phyloP scores from a whole-genome alignment of 2,888 invertebrate genomes.

The Melanotus villosus region DNA sequence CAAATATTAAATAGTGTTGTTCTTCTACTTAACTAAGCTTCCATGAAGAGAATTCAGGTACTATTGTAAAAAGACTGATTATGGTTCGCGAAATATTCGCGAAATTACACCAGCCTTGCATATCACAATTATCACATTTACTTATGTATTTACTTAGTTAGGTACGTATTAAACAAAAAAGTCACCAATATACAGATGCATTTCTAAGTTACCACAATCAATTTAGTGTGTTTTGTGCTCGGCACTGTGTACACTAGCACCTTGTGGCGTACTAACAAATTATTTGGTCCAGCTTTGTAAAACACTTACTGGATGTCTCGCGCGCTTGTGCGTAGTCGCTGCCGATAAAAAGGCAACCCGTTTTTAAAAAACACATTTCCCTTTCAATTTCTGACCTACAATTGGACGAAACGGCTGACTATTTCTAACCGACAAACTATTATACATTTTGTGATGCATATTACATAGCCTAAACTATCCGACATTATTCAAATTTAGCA shows the following conservation, averaged over 20 bases:
- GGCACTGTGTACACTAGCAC: slow-evolving; percentile 49
- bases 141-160: slow-evolving; percentile 44
- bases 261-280: slow-evolving; percentile 50
- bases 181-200: slow-evolving; percentile 51
- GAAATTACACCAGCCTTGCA: slow-evolving; percentile 54
- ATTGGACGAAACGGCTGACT: background rate
- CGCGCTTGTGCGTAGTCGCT: slow-evolving; percentile 44
- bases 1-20: slow-evolving; percentile 40
- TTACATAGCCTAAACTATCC: no score
- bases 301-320: slow-evolving; percentile 43
- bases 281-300: slow-evolving; percentile 43
- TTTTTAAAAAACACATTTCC: background rate
- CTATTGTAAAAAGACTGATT: slow-evolving; percentile 51
- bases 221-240: slow-evolving; percentile 50
- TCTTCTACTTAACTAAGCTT: slow-evolving; percentile 53
- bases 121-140: slow-evolving; percentile 55
- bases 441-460: no score
- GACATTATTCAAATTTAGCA: no score
- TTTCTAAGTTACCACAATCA: slow-evolving; percentile 54
- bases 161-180: slow-evolving; percentile 50
- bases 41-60: slow-evolving; percentile 54
- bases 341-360: slow-evolving; percentile 40
- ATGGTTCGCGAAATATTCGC: slow-evolving; percentile 53
- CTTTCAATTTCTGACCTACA: background rate
- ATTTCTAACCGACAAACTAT: no score